These are phyloP conservation scores for Bombus turneri DNA, from an alignment of 1,140 invertebrate genomes.

Conservation along the genomic window DNA sequence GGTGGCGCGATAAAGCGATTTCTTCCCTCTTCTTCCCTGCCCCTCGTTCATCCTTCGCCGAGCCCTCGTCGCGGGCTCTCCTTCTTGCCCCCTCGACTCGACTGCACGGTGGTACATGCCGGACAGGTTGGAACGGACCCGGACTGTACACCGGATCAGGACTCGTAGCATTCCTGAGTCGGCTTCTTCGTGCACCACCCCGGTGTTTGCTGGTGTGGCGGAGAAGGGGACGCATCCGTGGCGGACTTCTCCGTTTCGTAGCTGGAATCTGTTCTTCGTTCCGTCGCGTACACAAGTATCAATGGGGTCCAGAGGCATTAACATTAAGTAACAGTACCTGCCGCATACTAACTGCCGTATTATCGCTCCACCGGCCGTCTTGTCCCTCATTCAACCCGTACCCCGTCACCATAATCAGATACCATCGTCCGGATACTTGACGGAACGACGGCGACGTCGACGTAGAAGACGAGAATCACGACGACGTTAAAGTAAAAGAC, in stretches of 20 bases:
- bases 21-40: slow-evolving; percentile 58
- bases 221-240: slow-evolving; percentile 18
- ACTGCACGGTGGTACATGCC: slow-evolving; percentile 63
- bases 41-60: slow-evolving; percentile 33
- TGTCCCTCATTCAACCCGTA: slow-evolving; percentile 65
- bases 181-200: slow-evolving; percentile 75
- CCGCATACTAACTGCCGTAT: slow-evolving; percentile 78
- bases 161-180: slow-evolving; percentile 74
- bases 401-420: slow-evolving; percentile 70
- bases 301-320: slow-evolving; percentile 74
- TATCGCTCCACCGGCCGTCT: slow-evolving; percentile 66
- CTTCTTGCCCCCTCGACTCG: slow-evolving; percentile 40
- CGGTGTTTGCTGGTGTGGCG: background rate
- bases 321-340: slow-evolving; percentile 78
- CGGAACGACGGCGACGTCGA: background rate
- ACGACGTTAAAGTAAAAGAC: background rate
- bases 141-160: slow-evolving; percentile 69
- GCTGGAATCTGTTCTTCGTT: slow-evolving; percentile 75
- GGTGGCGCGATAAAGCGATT: slow-evolving; percentile 71
- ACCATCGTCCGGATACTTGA: slow-evolving; percentile 14
- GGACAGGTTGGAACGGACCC: slow-evolving; percentile 74
- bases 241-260: slow-evolving; percentile 54
- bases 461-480: background rate
- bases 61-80: slow-evolving; percentile 32
- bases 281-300: slow-evolving; percentile 70